These are phyloP conservation scores for Anodontia alba DNA, from an alignment of 2,888 invertebrate species.

Conservation along the genomic window DNA sequence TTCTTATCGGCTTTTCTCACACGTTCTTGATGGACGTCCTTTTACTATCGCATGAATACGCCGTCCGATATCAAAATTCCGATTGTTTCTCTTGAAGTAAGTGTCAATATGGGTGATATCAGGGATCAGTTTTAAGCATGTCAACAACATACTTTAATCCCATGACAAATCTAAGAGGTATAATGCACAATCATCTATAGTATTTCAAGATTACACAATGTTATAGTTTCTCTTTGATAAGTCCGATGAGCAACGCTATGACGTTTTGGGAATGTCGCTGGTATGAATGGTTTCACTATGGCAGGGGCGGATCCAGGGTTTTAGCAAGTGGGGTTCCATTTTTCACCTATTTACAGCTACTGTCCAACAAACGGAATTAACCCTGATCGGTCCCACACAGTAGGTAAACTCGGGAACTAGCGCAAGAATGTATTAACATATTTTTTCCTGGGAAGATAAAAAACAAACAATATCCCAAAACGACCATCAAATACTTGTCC, in stretches of 20 bases:
- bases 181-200: slow-evolving; percentile 44
- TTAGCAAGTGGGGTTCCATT: too few relatives aligned
- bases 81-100: slow-evolving; percentile 51
- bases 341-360: too few relatives aligned
- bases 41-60: not conserved
- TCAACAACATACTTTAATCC: slow-evolving; percentile 60
- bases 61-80: slow-evolving; percentile 14
- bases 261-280: not conserved
- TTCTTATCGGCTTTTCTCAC: slow-evolving; percentile 2
- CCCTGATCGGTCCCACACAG: too few relatives aligned
- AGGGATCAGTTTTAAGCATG: slow-evolving; percentile 41
- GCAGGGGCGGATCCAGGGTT: too few relatives aligned
- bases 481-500: too few relatives aligned
- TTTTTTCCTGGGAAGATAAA: too few relatives aligned
- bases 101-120: slow-evolving; percentile 56
- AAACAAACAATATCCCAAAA: too few relatives aligned
- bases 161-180: slow-evolving; percentile 44
- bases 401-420: too few relatives aligned
- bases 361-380: too few relatives aligned
- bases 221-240: slow-evolving; percentile 25
- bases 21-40: not conserved
- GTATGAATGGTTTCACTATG: slow-evolving; percentile 8
- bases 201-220: slow-evolving; percentile 43
- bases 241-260: not conserved
- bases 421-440: too few relatives aligned